phyloP scores from a whole-genome alignment of 2,888 invertebrate species.

The Choristoneura rosaceana region DNA sequence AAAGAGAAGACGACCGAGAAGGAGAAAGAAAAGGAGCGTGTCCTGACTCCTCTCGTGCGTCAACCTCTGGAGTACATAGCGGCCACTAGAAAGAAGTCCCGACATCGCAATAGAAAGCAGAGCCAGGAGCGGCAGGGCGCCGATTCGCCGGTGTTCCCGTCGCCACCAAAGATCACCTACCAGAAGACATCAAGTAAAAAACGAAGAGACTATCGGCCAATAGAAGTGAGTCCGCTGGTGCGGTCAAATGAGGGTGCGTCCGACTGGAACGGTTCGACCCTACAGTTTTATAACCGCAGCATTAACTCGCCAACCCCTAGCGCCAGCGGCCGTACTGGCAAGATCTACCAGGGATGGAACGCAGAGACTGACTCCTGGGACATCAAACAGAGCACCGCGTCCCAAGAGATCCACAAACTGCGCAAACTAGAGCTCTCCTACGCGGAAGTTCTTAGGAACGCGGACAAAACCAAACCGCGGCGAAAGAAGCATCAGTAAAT shows the following conservation, averaged over 20 bases:
- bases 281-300: conserved; percentile 88
- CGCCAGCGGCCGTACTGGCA: conserved; percentile 78
- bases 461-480: conserved; percentile 84
- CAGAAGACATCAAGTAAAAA: conserved; percentile 85
- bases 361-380: conserved; percentile 80
- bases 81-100: conserved; percentile 89
- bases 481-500: conserved; percentile 82
- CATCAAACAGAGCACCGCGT: conserved; percentile 89
- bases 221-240: conserved; percentile 82
- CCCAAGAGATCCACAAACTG: conserved; percentile 93
- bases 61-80: conserved; percentile 91
- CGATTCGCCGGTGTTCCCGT: conserved; percentile 89
- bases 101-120: conserved; percentile 88
- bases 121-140: conserved; percentile 87
- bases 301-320: conserved; percentile 87
- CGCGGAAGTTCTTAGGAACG: conserved; percentile 92
- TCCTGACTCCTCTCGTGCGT: conserved; percentile 88
- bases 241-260: conserved; percentile 59
- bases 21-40: conserved; percentile 77
- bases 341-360: conserved; percentile 82
- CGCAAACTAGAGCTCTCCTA: conserved; percentile 93
- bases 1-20: conserved; percentile 58
- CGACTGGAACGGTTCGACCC: conserved; percentile 90
- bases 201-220: conserved; percentile 85
- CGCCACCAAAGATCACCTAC: conserved; percentile 88